These are phyloP conservation scores for Cydia amplana DNA, from an alignment of 1,140 invertebrate genomes.

Conservation along the genomic window DNA sequence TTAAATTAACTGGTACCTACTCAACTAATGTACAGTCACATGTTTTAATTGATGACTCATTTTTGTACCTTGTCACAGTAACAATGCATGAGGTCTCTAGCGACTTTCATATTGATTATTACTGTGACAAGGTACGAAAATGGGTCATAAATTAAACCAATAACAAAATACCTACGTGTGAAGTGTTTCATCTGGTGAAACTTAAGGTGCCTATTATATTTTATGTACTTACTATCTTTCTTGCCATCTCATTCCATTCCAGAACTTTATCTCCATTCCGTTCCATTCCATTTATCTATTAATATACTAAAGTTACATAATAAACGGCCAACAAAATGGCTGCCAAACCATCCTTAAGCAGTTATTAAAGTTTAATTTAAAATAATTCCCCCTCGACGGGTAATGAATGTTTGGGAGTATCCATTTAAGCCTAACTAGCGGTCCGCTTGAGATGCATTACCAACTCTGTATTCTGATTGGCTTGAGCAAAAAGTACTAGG, in stretches of 20 bases:
- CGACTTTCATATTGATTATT: too few species aligned
- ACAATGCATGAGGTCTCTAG: too few species aligned
- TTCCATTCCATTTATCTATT: neutral
- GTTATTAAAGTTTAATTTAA: conserved; percentile 2
- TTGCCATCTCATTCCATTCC: neutral
- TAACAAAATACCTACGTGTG: too few species aligned
- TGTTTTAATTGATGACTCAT: too few species aligned
- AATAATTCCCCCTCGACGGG: conserved; percentile 1
- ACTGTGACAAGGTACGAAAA: too few species aligned
- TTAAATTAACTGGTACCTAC: too few species aligned
- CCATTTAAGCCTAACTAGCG: conserved; percentile 4
- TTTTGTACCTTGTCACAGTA: too few species aligned
- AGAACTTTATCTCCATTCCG: neutral
- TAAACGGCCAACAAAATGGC: neutral
- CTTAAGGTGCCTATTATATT: too few species aligned
- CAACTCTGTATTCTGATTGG: neutral
- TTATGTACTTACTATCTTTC: neutral
- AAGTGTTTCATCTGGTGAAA: too few species aligned
- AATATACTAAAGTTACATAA: neutral
- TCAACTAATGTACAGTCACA: too few species aligned
- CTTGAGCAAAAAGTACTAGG: neutral
- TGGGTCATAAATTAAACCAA: too few species aligned
- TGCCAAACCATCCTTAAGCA: neutral
- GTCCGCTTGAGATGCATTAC: conserved; percentile 11
- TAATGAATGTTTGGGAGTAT: conserved; percentile 1